These are phyloP conservation scores for Tanytarsus gracilentus DNA, from an alignment of 2,888 invertebrate species.

Conservation along the genomic window DNA sequence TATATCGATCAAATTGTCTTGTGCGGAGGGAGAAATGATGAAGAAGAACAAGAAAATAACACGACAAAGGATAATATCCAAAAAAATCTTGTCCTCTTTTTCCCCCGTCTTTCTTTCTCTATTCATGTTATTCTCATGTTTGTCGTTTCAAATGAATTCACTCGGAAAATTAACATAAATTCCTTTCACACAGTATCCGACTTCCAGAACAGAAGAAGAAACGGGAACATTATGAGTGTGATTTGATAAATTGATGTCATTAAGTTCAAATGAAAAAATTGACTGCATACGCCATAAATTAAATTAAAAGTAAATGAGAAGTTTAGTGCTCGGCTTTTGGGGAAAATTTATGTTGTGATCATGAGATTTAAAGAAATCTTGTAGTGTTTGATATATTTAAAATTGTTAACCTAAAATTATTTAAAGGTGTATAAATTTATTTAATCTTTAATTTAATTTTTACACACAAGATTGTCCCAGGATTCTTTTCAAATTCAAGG, in stretches of 20 bases:
- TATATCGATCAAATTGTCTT: not conserved
- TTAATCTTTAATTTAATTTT: no score
- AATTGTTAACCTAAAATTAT: no score
- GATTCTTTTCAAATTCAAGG: no score
- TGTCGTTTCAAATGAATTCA: not conserved
- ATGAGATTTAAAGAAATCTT: no score
- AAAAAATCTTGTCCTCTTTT: not conserved
- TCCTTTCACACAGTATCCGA: not conserved
- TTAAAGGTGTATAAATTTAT: no score
- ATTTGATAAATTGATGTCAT: slow-evolving; percentile 14
- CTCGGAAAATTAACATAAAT: slow-evolving; percentile 20
- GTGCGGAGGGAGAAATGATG: not conserved
- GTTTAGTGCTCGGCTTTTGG: no score
- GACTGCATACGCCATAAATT: no score
- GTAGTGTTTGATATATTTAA: no score
- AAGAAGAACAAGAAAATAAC: not conserved
- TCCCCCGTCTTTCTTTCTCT: not conserved
- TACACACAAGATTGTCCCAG: no score
- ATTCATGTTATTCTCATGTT: no score
- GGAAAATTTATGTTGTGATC: no score
- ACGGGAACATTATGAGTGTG: slow-evolving; percentile 7
- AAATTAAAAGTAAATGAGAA: no score
- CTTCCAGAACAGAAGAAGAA: not conserved
- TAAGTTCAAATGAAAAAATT: not conserved
- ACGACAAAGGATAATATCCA: slow-evolving; percentile 16